Base-by-base conservation (phyloP, 1,140 invertebrate species). In the Monomorium pharaonis region DNA sequence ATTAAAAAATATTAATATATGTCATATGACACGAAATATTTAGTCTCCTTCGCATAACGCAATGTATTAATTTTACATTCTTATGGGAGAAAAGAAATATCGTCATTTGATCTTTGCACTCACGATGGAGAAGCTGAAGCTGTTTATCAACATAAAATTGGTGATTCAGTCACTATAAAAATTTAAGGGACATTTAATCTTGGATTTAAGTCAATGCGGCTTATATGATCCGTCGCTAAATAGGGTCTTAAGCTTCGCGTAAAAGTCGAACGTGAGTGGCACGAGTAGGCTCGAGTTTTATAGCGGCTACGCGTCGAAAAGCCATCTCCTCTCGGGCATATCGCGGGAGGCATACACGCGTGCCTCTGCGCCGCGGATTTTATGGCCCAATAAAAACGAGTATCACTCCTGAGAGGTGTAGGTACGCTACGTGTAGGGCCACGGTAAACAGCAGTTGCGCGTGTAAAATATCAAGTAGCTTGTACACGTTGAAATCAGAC, bases 321-420 rank as follows among this genome's bases (percentile, higher is more conserved):
- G 37, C 37, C 30, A 58, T n/a, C 67, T 60, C n/a, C 42, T 60
- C 37, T 33, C 33, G 18, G 49, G 30, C 42, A n/a, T n/a, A n/a
- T n/a, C n/a, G n/a, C n/a, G n/a, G 16, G 49, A 30, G 58, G 47
- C 30, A 30, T 12, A n/a, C 44, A 54, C 83, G 24, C 47, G 37
- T 51, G 70, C 76, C 56, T 84, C 27, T 58, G 62, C 49, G 16
- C 33, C 72, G 42, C 9, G 27, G 42, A 60, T 58, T 88, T 88
- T 88, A 88, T 24, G 56, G 49, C n/a, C 44, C 18, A 58, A 88
- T 88, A 84, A 88, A 88, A 88, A 47, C 44, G 87, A 56, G 27
- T 65, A 88, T 84, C 74, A 18, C 49, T 18, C 30, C 27, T 47
- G 51, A 74, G 67, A 63, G 87, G 67, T 67, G 63, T 72, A 72